Percentiles rank a stretch among this genome's conserved stretches.
Conservation (phyloP, 1,140 invertebrate species). For the Pseudoatta argentina region DNA sequence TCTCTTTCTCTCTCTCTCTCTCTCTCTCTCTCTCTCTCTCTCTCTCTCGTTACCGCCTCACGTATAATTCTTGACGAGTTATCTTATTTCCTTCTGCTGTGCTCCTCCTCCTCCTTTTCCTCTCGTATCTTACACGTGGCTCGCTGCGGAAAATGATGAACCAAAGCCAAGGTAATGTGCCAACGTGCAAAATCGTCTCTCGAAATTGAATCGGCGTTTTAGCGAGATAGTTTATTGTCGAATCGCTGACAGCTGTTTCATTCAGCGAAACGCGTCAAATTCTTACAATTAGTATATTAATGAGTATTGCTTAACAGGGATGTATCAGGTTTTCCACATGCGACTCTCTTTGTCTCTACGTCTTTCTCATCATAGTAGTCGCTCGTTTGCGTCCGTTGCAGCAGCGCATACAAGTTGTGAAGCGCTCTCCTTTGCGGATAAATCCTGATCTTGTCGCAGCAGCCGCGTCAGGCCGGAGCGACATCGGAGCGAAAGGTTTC, state of each 20-base stretch:
- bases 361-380: conserved; percentile 6
- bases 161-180: not conserved
- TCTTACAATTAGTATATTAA: not conserved
- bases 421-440: conserved; percentile 16
- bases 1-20: not conserved
- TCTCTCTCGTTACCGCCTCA: conserved; percentile 5
- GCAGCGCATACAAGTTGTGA: not conserved
- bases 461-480: conserved; percentile 41
- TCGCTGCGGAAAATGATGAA: not conserved
- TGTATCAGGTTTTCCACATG: not conserved
- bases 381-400: conserved; percentile 11
- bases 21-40: too few relatives aligned
- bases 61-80: conserved; percentile 26
- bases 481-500: conserved; percentile 50
- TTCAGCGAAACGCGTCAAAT: not conserved
- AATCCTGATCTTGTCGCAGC: conserved; percentile 56
- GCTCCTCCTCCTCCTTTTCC: not conserved
- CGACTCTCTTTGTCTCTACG: not conserved
- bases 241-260: conserved; percentile 8
- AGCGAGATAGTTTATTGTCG: not conserved
- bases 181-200: conserved; percentile 15
- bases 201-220: conserved; percentile 6
- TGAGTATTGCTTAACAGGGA: not conserved
- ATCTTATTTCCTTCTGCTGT: conserved; percentile 24
- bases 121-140: not conserved